These are phyloP conservation scores for Ailuropoda melanoleuca DNA, from an alignment of 2,113 vertebrate genomes.

Conservation along the genomic window DNA sequence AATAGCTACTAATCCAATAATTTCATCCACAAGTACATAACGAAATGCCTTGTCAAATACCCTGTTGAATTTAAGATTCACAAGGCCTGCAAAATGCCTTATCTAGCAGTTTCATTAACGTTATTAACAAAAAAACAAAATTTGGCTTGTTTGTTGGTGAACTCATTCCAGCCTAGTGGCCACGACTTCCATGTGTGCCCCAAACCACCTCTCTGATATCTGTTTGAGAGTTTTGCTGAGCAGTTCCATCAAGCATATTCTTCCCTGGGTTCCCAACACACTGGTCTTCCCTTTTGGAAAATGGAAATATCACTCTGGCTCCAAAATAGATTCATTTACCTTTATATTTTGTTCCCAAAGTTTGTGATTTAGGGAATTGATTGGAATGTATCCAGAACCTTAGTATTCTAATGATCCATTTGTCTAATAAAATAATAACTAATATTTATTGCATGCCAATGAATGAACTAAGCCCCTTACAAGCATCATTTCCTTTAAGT, in stretches of 20 bases:
- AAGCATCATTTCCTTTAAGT: constrained; percentile 20
- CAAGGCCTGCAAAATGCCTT: neutral
- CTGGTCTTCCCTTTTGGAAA: constrained; percentile 27
- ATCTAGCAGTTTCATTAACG: neutral
- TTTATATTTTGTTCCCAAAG: neutral
- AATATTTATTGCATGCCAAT: neutral
- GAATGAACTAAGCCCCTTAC: neutral
- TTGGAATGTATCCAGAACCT: neutral
- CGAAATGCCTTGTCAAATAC: neutral
- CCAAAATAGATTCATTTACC: neutral
- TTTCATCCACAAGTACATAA: neutral
- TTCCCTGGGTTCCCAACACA: neutral
- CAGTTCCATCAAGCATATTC: neutral
- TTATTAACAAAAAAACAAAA: neutral
- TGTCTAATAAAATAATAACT: constrained; percentile 5
- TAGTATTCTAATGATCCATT: constrained; percentile 1
- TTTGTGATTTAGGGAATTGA: neutral
- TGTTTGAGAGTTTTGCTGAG: neutral
- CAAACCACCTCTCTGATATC: neutral
- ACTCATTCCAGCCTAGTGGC: neutral
- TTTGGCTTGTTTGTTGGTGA: neutral
- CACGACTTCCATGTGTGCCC: neutral
- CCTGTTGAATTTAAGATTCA: constrained; percentile 20
- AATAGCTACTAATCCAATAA: neutral
- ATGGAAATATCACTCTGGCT: neutral